Percentiles rank a stretch among this genome's conserved stretches.
Evolutionary conservation across 1,140 invertebrate species (phyloP).

Genomic region (Trypoxylus dichotomus): DNA sequence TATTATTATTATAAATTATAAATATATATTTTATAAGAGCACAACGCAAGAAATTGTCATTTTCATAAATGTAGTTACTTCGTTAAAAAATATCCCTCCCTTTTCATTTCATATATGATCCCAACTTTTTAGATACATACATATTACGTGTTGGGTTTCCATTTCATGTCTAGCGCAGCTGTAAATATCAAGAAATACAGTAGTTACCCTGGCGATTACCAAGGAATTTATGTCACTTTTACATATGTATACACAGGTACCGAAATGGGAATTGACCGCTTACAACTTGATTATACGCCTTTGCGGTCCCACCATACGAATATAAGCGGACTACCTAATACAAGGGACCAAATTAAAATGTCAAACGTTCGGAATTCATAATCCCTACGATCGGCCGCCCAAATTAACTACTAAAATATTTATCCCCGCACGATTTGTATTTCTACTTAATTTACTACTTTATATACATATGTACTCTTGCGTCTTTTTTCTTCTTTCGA

Average conservation of each 20-base stretch:
- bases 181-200: background rate
- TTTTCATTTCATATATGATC: too few relatives aligned
- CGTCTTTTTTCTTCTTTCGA: too few relatives aligned
- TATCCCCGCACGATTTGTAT: background rate
- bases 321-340: background rate
- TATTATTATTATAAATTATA: too few relatives aligned
- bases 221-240: background rate
- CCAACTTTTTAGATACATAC: too few relatives aligned
- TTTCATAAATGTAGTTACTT: too few relatives aligned
- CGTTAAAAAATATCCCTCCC: too few relatives aligned
- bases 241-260: background rate
- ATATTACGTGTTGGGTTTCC: too few relatives aligned
- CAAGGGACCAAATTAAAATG: background rate
- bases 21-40: too few relatives aligned
- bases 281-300: too few relatives aligned
- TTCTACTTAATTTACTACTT: background rate
- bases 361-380: background rate
- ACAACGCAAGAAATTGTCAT: too few relatives aligned
- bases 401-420: constrained; percentile 1
- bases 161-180: background rate
- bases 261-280: background rate
- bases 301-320: too few relatives aligned
- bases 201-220: background rate
- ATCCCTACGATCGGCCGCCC: background rate
- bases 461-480: too few relatives aligned